Conservation (phyloP, 2,113 vertebrate species). For the Oncorhynchus tshawytscha region DNA sequence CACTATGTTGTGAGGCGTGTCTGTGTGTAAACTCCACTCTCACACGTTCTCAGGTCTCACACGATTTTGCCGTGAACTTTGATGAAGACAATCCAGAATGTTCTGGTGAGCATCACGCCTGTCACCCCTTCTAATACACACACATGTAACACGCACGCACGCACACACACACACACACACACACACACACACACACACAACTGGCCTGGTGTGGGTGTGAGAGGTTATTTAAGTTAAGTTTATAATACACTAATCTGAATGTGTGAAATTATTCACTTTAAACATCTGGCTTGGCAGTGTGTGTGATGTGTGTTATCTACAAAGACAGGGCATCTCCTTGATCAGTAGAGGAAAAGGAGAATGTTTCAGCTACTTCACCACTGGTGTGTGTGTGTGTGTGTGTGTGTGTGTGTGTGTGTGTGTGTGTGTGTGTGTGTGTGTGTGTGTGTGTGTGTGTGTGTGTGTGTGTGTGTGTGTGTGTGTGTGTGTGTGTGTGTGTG, state of each 20-base stretch:
- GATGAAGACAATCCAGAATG: conserved; percentile 99
- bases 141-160: too few relatives aligned
- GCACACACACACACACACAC: too few relatives aligned
- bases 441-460: not conserved
- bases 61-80: conserved; percentile 99
- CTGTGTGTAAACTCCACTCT: not conserved
- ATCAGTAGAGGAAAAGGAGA: not conserved
- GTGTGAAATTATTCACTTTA: conserved; percentile 62
- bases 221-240: conserved; percentile 34
- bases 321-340: conserved; percentile 38
- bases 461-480: too few relatives aligned
- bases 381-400: not conserved
- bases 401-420: too few relatives aligned
- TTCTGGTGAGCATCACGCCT: conserved; percentile 70
- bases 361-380: not conserved
- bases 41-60: conserved; percentile 83
- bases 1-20: not conserved
- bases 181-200: not conserved
- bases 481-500: too few relatives aligned
- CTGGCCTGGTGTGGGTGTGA: conserved; percentile 41
- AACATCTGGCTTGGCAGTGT: conserved; percentile 14
- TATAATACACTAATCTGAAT: conserved; percentile 68
- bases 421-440: conserved; percentile 2
- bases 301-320: conserved; percentile 20
- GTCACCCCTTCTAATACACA: not conserved